Base-by-base conservation (phyloP, 2,888 invertebrate species). In the Chymomyza fuscimana region DNA sequence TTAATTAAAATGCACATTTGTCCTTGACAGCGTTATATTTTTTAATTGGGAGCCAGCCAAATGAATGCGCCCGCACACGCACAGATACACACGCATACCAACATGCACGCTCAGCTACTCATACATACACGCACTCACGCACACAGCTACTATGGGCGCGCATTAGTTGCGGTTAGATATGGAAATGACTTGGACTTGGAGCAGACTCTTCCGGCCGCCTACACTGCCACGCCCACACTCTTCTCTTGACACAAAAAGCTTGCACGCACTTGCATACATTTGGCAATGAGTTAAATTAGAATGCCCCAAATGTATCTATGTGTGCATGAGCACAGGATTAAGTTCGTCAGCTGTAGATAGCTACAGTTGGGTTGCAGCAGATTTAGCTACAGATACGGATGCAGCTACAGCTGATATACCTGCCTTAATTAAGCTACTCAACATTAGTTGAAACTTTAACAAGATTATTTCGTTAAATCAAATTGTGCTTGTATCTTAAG, bases 1-100 rank as follows among this genome's bases (percentile, higher is more conserved):
- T 87, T 87, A 86, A 86, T 86, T 86, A 87, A 87, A 87, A 86
- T 83, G 82, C 82, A 80, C 87, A 86, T 87, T 86, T 85, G 85
- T 86, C 85, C 85, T 86, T 86, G 87, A 82, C 87, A 87, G 87
- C 74, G 73, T 86, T 86, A 86, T 77, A 81, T 83, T 81, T 80
- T 74, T 77, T 87, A 86, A 86, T 86, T 86, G 87, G 87, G 72
- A 80, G 32, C 29, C 25, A 40, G 52, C 32, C 60, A 50, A 67
- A 62, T 56, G 54, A 32, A 25, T 58, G 52, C 32, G 16, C 51
- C 16, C 46, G 29, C 63, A 22, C 69, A 73, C 70, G 54, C 79
- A 64, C 22, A 25, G 65, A 71, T 7, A 61, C 62, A 75, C 50
- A 56, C 22, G 50, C 67, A 70, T 36, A 69, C 51, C 61, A 12